Base-by-base conservation (phyloP, 1,140 invertebrate species). In the Macrocentrus cingulum region DNA sequence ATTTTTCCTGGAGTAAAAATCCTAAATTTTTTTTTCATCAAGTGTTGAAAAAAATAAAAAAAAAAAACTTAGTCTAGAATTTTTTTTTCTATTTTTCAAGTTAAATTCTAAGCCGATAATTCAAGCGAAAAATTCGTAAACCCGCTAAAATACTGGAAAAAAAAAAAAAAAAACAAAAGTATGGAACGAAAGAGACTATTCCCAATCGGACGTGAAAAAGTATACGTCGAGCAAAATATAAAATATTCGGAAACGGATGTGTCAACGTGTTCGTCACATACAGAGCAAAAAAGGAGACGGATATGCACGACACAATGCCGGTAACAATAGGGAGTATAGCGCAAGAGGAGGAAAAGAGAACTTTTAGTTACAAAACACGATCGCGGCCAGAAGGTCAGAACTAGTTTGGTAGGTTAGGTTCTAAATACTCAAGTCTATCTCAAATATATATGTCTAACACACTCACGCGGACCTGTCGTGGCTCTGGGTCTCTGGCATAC, bases 351-450 rank as follows among this genome's bases (percentile, higher is more conserved):
- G 51, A 42, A 50, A 37, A 51, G 37, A 56, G 39, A 20, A 32
- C 56, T 15, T n/a, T 48, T 44, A 52, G 32, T 23, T 55, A 34
- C 32, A 51, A n/a, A n/a, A 51, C 32, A 18, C 25, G 49, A 51
- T 51, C 44, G n/a, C n/a, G 42, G 56, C 56, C 41, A 54, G 58
- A 62, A 64, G 68, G 63, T 63, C 56, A 74, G 69, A 76, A 79
- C 75, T 73, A 74, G 76, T 77, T 79, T 76, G 73, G 72, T 74
- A 65, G 68, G 73, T 75, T 71, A 68, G 64, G 64, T 72, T 66
- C 71, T 71, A 69, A 62, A 48, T 29, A 9, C 36, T 51, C 32
- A 11, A 56, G 42, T 45, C 18, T 56, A 39, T 46, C 9, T 19
- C 36, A 46, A 41, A 53, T 8, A 39, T 39, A 11, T 29, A 29